These are phyloP conservation scores for Neocloeon triangulifer DNA, from an alignment of 1,140 invertebrate species.

Conservation along the genomic window DNA sequence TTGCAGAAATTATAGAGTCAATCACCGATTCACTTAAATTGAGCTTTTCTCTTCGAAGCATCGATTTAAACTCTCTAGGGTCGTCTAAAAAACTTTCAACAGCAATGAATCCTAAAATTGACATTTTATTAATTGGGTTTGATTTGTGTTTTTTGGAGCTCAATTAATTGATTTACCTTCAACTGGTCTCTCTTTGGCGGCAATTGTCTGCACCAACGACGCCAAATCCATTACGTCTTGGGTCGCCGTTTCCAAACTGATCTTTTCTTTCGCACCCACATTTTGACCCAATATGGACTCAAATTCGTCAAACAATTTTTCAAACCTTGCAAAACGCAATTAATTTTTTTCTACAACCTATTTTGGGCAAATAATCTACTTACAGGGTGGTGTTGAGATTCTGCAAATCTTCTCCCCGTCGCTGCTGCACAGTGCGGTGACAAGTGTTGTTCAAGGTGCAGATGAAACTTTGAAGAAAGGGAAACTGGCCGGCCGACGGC, in stretches of 20 bases:
- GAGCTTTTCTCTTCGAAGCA: neutral
- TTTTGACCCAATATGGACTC: neutral
- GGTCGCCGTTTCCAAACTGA: neutral
- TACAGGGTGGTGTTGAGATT: slow-evolving; percentile 13
- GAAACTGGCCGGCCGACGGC: slow-evolving; percentile 27
- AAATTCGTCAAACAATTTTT: neutral
- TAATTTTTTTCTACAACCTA: slow-evolving; percentile 5
- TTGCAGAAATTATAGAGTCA: neutral
- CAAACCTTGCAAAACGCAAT: too few relatives aligned
- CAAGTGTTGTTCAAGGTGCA: slow-evolving; percentile 31
- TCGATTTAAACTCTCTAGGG: neutral
- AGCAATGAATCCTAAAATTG: neutral
- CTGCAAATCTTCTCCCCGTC: slow-evolving; percentile 16
- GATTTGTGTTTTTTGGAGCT: too few relatives aligned
- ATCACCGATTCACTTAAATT: neutral
- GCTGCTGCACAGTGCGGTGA: slow-evolving; percentile 13
- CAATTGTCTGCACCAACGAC: too few relatives aligned
- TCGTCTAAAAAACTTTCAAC: neutral
- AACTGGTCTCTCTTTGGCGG: too few relatives aligned
- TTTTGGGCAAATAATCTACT: too few relatives aligned
- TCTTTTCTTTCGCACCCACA: neutral
- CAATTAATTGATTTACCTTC: too few relatives aligned
- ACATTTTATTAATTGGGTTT: too few relatives aligned
- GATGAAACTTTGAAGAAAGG: slow-evolving; percentile 24
- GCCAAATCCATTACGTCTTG: too few relatives aligned